Base-by-base conservation (phyloP, 2,888 invertebrate species). In the Baccha elongata region DNA sequence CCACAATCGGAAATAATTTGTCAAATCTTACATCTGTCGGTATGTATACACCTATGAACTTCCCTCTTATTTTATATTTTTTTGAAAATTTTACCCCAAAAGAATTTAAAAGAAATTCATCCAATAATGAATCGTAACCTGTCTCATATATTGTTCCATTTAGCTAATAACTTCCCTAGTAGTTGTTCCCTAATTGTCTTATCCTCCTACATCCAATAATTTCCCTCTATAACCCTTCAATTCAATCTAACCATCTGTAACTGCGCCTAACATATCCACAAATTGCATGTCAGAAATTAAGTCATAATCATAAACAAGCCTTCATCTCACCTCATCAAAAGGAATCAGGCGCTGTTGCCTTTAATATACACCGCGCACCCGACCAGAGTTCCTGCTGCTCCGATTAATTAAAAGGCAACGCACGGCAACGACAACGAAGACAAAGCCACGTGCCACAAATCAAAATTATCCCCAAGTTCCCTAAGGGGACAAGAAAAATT, bases 401-500 rank as follows among this genome's bases (percentile, higher is more conserved):
- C 78, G 78, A 83, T 83, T 83, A 83, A 83, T 83, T 73, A 83
- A 78, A 64, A 67, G 50, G 19, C 76, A 29, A 60, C 69, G 13
- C 19, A 60, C 17, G 13, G 15, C 52, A 42, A 67, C 17, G 13
- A n/a, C 52, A 42, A 67, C 50, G 32, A 53, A 50, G 72, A 67
- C 23, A 29, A 46, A 60, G 68, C 83, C 83, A 83, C 83, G 83
- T 78, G 83, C 78, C 78, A 78, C 83, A 83, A 83, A 83, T 83
- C 83, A 83, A 72, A 78, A 48, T 55, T 58, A n/a, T n/a, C n/a
- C n/a, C 67, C 68, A 19, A 52, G 32, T 48, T 53, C 7, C 3
- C 15, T 8, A 42, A 58, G 17, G 3, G 26, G 42, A 58, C 10
- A 23, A 40, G 58, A 13, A 58, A 23, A 40, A 23, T 23, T 11